Evolutionary conservation across 1,140 invertebrate species (phyloP).

Genomic region (Eubasilissa regina): DNA sequence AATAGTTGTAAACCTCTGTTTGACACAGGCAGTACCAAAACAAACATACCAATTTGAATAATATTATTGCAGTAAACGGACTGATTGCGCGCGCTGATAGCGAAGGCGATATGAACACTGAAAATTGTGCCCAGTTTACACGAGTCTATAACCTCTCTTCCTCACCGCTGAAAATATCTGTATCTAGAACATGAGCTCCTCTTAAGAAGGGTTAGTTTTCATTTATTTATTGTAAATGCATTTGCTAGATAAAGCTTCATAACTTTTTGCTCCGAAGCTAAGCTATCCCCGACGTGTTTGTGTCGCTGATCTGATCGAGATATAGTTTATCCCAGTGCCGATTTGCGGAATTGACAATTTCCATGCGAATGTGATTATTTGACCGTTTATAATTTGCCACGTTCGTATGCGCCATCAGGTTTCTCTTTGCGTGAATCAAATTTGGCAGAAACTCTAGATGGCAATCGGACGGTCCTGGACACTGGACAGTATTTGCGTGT

Average conservation of each 20-base stretch:
- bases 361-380: constrained; percentile 53
- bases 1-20: background rate
- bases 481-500: too few species aligned
- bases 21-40: constrained; percentile 27
- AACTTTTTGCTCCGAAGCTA: too few species aligned
- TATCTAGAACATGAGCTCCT: background rate
- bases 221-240: background rate
- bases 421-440: constrained; percentile 22
- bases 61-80: constrained; percentile 45
- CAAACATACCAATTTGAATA: constrained; percentile 49
- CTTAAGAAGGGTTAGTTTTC: background rate
- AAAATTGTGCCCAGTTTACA: constrained; percentile 30
- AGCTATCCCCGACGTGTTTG: too few species aligned
- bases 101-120: constrained; percentile 38
- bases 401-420: constrained; percentile 32
- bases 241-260: background rate
- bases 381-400: constrained; percentile 36
- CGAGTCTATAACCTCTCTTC: background rate
- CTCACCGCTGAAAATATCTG: background rate
- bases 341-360: constrained; percentile 39
- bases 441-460: constrained; percentile 16
- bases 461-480: too few species aligned
- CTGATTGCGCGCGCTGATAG: constrained; percentile 23
- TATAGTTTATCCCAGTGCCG: constrained; percentile 8
- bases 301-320: background rate